Evolutionary conservation across 1,140 invertebrate genomes (phyloP).

Genomic region (Geopemphigus sp.): DNA sequence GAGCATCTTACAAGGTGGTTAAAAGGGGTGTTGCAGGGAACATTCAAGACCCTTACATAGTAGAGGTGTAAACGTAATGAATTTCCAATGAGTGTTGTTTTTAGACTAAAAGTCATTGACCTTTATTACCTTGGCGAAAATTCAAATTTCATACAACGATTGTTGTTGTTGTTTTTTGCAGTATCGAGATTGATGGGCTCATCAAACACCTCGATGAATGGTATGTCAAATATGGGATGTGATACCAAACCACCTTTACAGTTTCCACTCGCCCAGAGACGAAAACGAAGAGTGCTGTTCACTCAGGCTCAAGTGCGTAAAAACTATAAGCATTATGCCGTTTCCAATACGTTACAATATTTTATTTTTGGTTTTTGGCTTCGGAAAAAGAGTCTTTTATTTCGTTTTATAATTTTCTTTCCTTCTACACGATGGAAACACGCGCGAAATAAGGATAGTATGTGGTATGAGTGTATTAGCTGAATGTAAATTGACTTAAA

Average conservation of each 20-base stretch:
- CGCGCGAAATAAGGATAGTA: too few species aligned
- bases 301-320: constrained; percentile 85
- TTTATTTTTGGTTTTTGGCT: not conserved
- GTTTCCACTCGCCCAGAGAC: constrained; percentile 82
- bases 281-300: constrained; percentile 95
- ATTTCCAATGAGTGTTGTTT: constrained; percentile 35
- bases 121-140: constrained; percentile 33
- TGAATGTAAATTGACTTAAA: too few species aligned
- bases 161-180: constrained; percentile 58
- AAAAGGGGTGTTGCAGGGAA: constrained; percentile 20
- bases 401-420: not conserved
- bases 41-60: constrained; percentile 15
- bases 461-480: too few species aligned
- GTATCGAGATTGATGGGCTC: constrained; percentile 83
- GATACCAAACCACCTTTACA: constrained; percentile 86
- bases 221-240: constrained; percentile 70
- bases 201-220: constrained; percentile 74
- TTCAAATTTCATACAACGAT: not conserved
- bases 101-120: constrained; percentile 33
- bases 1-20: constrained; percentile 35
- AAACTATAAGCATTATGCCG: constrained; percentile 5
- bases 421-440: not conserved
- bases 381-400: not conserved
- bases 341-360: constrained; percentile 16
- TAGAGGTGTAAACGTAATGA: constrained; percentile 36